Conservation (phyloP, 2,888 invertebrate genomes). For the Isoperla grammatica region DNA sequence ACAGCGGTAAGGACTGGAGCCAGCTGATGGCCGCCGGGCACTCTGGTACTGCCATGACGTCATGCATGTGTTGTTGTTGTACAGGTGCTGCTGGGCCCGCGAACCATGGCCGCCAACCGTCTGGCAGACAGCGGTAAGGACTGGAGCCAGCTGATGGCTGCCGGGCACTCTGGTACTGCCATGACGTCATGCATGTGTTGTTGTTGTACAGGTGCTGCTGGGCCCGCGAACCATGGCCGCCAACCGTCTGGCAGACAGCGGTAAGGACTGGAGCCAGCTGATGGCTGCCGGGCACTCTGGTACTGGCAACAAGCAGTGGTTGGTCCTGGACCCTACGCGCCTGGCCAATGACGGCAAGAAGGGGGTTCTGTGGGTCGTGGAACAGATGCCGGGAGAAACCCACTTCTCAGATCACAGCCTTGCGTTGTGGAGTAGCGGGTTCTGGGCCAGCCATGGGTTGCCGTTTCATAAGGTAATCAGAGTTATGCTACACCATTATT, state of each 20-base stretch:
- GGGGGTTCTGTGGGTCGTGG: conserved; percentile 61
- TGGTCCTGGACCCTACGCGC: conserved; percentile 66
- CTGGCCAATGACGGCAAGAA: conserved; percentile 40
- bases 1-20: too few species aligned
- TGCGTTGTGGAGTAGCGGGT: conserved; percentile 55
- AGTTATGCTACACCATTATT: conserved; percentile 11
- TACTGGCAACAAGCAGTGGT: conserved; percentile 85
- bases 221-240: conserved; percentile 76
- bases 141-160: too few species aligned
- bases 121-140: too few species aligned
- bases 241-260: conserved; percentile 69
- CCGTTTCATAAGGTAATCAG: conserved; percentile 52
- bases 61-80: too few species aligned
- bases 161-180: too few species aligned
- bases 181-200: background rate
- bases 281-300: conserved; percentile 68
- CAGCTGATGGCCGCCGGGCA: too few species aligned
- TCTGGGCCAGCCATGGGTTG: conserved; percentile 61
- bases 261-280: conserved; percentile 65
- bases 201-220: conserved; percentile 52
- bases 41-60: too few species aligned
- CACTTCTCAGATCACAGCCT: conserved; percentile 62
- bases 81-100: too few species aligned
- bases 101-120: too few species aligned
- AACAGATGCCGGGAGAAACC: conserved; percentile 67